phyloP scores from a whole-genome alignment of 2,888 invertebrate genomes.

The Odontothrips loti region DNA sequence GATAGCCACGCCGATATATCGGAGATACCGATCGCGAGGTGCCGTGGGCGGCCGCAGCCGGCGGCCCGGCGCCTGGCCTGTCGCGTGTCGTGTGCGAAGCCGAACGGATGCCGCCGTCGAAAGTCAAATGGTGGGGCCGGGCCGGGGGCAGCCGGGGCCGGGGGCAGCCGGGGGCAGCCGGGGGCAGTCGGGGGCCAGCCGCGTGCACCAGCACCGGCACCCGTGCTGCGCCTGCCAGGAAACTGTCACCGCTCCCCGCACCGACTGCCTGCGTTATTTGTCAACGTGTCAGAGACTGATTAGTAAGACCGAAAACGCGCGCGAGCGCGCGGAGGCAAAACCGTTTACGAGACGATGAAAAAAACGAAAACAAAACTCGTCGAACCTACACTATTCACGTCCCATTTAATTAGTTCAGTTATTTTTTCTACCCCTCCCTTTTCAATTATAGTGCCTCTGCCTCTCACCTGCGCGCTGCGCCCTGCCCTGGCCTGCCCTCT shows the following conservation, averaged over 20 bases:
- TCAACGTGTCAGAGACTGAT: not conserved
- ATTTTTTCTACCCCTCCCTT: not conserved
- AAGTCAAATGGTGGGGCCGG: not conserved
- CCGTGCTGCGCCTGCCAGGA: not conserved
- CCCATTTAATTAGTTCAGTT: not conserved
- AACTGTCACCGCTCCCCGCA: not conserved
- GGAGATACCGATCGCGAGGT: slow-evolving; percentile 1
- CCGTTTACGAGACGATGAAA: no score
- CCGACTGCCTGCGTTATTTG: not conserved
- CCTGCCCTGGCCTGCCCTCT: not conserved
- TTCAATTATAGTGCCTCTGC: not conserved
- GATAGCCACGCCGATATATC: slow-evolving; percentile 2
- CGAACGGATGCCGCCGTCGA: not conserved
- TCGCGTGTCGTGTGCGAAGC: no score
- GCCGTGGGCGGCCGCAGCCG: slow-evolving; percentile 4
- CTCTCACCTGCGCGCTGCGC: not conserved
- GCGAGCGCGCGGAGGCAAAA: not conserved
- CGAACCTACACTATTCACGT: no score
- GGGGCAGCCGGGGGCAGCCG: no score
- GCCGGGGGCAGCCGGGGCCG: not conserved
- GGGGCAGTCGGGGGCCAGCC: not conserved
- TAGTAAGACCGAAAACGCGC: not conserved
- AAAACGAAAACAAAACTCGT: not conserved
- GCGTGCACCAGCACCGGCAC: not conserved
- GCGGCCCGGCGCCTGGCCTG: not conserved